A percentile compares a stretch with the other conserved stretches of the same genome.
Conservation (phyloP, 1,140 invertebrate species). For the Bombus affinis region DNA sequence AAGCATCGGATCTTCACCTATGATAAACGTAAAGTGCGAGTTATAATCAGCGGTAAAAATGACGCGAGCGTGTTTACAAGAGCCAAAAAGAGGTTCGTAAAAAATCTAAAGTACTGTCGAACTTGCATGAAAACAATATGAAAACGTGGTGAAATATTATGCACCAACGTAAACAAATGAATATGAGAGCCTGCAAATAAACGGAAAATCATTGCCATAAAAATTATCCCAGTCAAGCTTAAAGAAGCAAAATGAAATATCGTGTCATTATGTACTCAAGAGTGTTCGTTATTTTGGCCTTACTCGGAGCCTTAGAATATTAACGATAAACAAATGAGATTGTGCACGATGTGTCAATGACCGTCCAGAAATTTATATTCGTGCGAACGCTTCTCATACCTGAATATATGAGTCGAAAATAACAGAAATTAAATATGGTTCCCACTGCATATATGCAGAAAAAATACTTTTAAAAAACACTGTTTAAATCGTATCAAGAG, state of each 20-base stretch:
- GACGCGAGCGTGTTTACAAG: neutral
- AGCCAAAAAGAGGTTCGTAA: neutral
- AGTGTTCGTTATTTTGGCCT: conserved; percentile 1
- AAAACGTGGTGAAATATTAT: conserved; percentile 36
- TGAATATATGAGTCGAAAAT: neutral
- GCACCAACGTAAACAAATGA: conserved; percentile 38
- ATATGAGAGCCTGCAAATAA: conserved; percentile 56
- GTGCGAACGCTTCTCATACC: neutral
- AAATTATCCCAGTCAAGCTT: conserved; percentile 55
- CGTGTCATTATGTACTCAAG: conserved; percentile 29
- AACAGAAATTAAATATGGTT: neutral
- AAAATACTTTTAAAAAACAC: neutral
- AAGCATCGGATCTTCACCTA: conserved; percentile 90
- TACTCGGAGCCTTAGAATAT: neutral
- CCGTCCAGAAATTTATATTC: neutral
- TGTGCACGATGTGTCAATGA: neutral
- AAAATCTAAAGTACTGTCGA: conserved; percentile 28
- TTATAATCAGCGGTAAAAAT: neutral
- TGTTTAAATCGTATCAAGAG: neutral
- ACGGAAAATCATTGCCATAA: conserved; percentile 52
- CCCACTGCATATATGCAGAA: too few relatives aligned
- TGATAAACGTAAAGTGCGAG: conserved; percentile 51
- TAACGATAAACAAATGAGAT: neutral
- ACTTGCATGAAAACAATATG: conserved; percentile 39
- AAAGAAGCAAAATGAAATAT: conserved; percentile 56